Conservation (phyloP, 1,140 invertebrate species). For the Ceratina calcarata region DNA sequence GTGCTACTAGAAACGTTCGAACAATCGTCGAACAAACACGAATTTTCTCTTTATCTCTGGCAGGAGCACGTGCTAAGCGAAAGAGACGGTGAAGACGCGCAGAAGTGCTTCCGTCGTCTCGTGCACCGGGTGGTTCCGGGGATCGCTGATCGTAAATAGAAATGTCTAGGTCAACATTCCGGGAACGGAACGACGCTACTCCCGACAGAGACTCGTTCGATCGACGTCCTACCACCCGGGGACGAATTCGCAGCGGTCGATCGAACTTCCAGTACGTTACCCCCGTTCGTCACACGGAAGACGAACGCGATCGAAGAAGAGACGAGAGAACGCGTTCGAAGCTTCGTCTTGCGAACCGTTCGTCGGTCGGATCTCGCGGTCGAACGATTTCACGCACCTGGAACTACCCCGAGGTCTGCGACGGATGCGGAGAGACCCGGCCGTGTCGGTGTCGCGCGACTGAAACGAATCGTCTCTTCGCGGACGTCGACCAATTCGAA, state of each 20-base stretch:
- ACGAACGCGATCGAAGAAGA: no score
- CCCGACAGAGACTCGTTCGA: background rate
- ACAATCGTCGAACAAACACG: slow-evolving; percentile 2
- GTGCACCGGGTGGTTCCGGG: slow-evolving; percentile 20
- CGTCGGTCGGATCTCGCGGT: no score
- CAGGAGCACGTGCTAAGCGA: slow-evolving; percentile 57
- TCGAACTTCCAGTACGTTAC: background rate
- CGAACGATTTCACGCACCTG: background rate
- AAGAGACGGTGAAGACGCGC: slow-evolving; percentile 53
- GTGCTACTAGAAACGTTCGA: slow-evolving; percentile 8
- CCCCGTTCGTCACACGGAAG: no score
- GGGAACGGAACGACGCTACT: background rate
- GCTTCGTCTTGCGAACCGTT: no score
- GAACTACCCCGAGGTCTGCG: no score
- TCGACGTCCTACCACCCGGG: background rate
- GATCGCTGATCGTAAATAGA: slow-evolving; percentile 24
- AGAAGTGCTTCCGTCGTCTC: slow-evolving; percentile 57
- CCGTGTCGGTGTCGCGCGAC: background rate
- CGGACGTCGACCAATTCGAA: slow-evolving; percentile 24
- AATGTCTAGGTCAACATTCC: slow-evolving; percentile 65
- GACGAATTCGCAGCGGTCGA: background rate
- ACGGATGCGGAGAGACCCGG: no score
- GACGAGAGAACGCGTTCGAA: no score
- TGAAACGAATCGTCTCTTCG: slow-evolving; percentile 19
- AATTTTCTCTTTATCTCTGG: slow-evolving; percentile 33